phyloP scores from a whole-genome alignment of 1,140 invertebrate genomes.

The Whitmania pigra region DNA sequence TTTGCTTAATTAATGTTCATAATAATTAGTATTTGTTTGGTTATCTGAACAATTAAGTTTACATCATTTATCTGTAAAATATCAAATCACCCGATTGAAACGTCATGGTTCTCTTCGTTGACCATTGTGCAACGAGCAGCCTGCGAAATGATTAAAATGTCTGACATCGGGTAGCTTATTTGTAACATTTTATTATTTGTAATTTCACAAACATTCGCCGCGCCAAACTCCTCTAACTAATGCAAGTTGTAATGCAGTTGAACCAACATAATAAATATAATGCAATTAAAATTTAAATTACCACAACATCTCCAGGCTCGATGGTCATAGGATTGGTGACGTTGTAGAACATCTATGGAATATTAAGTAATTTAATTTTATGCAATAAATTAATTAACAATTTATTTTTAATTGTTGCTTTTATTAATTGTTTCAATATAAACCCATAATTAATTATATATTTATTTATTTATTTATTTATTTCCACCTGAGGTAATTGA shows the following conservation, averaged over 20 bases:
- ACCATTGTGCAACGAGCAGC: slow-evolving; percentile 40
- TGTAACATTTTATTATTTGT: too few relatives aligned
- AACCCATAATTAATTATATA: too few relatives aligned
- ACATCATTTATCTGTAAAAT: too few relatives aligned
- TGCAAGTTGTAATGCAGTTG: too few relatives aligned
- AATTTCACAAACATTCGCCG: too few relatives aligned
- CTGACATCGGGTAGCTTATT: too few relatives aligned
- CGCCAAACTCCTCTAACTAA: too few relatives aligned
- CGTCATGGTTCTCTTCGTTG: slow-evolving; percentile 29
- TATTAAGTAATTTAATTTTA: not conserved
- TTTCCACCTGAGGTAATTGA: slow-evolving; percentile 37
- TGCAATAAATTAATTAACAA: slow-evolving; percentile 4
- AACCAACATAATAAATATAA: not conserved
- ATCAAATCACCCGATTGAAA: slow-evolving; percentile 32
- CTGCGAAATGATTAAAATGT: slow-evolving; percentile 25
- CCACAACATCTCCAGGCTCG: slow-evolving; percentile 25
- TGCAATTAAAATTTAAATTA: not conserved
- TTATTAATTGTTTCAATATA: not conserved
- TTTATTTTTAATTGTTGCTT: not conserved
- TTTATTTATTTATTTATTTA: too few relatives aligned
- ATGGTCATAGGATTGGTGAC: slow-evolving; percentile 23
- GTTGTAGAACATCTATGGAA: slow-evolving; percentile 28
- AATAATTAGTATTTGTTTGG: too few relatives aligned
- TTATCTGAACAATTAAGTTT: too few relatives aligned
- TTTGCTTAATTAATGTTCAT: too few relatives aligned